Conservation (phyloP, 2,113 vertebrate genomes). For the Aphelocoma coerulescens region DNA sequence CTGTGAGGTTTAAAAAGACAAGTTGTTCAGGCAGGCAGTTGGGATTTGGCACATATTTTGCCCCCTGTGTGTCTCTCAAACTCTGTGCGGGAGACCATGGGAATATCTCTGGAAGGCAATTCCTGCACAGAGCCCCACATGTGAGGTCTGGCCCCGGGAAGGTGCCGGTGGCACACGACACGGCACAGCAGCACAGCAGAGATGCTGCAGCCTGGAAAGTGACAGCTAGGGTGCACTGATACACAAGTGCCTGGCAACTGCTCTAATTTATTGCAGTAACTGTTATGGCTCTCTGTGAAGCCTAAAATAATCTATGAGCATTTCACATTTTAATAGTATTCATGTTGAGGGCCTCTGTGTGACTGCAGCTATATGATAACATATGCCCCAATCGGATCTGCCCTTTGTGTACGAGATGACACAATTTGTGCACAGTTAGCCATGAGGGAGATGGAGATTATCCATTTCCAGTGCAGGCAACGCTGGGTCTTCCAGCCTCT, state of each 20-base stretch:
- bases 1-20: not conserved
- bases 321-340: constrained; percentile 55
- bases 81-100: not conserved
- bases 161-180: rapidly evolving
- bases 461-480: constrained; percentile 2
- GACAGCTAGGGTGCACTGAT: constrained; percentile 59
- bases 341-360: constrained; percentile 51
- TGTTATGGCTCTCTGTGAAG: constrained; percentile 47
- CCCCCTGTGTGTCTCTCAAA: rapidly evolving
- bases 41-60: not conserved
- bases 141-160: not conserved
- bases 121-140: rapidly evolving
- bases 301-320: constrained; percentile 45
- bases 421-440: constrained; percentile 37
- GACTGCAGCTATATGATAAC: constrained; percentile 44
- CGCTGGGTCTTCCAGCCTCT: not conserved
- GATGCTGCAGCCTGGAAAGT: constrained; percentile 7
- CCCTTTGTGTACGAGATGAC: constrained; percentile 39
- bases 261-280: constrained; percentile 45
- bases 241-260: constrained; percentile 52
- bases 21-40: not conserved
- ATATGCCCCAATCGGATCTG: constrained; percentile 30
- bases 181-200: rapidly evolving
- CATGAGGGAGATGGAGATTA: constrained; percentile 45
- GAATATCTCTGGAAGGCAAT: not conserved